phyloP scores from a whole-genome alignment of 2,888 invertebrate genomes.

The Operophtera brumata region DNA sequence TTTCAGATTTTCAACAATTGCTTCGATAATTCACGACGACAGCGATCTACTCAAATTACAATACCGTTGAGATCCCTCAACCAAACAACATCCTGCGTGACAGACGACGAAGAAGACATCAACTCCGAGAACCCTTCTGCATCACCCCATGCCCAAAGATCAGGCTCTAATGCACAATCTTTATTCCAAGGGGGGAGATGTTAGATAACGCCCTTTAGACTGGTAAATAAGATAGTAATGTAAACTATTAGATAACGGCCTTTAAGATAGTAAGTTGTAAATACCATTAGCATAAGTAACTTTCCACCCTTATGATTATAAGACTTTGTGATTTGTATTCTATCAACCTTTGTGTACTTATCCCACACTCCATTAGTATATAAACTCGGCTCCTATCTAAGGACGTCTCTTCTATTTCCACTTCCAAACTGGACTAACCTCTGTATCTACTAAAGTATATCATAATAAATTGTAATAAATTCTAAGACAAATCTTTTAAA shows the following conservation, averaged over 20 bases:
- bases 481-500: too few species aligned
- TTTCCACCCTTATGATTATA: neutral
- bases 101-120: slow-evolving; percentile 12
- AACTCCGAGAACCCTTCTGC: neutral
- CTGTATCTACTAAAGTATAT: neutral
- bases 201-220: neutral
- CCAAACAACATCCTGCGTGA: neutral
- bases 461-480: too few species aligned
- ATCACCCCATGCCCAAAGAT: neutral
- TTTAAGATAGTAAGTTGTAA: too few species aligned
- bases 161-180: neutral
- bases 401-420: too few species aligned
- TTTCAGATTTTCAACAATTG: slow-evolving; percentile 30
- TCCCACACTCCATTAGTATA: too few species aligned
- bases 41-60: neutral
- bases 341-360: too few species aligned
- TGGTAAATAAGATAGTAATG: neutral
- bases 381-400: too few species aligned
- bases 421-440: neutral
- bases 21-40: slow-evolving; percentile 16
- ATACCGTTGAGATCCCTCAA: neutral
- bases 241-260: neutral
- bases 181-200: neutral
- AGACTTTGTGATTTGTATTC: neutral
- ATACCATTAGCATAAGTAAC: too few species aligned